Evolutionary conservation across 2,888 invertebrate species (phyloP).

Genomic region (Elmis aenea): DNA sequence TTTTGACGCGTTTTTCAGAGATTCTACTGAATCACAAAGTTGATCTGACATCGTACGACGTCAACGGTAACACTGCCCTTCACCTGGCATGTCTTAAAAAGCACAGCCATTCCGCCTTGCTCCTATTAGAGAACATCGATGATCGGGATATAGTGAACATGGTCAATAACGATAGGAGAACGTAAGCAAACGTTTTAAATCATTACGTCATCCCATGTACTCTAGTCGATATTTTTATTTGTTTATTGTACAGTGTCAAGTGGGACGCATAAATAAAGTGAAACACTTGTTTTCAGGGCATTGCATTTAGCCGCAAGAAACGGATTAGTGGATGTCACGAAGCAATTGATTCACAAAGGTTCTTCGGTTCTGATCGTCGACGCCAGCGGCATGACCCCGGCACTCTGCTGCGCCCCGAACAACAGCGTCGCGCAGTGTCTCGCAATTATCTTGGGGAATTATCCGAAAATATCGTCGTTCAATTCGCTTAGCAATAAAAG

Average conservation of each 20-base stretch:
- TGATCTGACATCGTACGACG: constrained; percentile 50
- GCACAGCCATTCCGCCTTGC: constrained; percentile 53
- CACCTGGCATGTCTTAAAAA: constrained; percentile 57
- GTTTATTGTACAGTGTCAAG: no score
- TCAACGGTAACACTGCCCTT: constrained; percentile 55
- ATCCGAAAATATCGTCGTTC: constrained; percentile 7
- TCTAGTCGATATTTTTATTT: no score
- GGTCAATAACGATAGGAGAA: constrained; percentile 53
- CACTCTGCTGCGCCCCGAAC: constrained; percentile 58
- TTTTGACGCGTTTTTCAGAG: no score
- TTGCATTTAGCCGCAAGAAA: constrained; percentile 59
- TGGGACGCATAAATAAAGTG: background rate
- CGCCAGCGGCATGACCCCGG: constrained; percentile 57
- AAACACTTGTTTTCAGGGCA: constrained; percentile 42
- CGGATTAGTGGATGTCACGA: constrained; percentile 56
- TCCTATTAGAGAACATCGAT: constrained; percentile 52
- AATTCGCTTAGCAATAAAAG: background rate
- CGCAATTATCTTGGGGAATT: constrained; percentile 48
- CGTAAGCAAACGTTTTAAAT: constrained; percentile 42
- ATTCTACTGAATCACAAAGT: constrained; percentile 51
- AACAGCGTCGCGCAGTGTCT: constrained; percentile 58
- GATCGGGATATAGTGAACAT: constrained; percentile 47
- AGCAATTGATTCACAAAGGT: constrained; percentile 54
- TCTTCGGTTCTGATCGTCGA: constrained; percentile 56
- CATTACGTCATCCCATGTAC: background rate